Evolutionary conservation across 2,113 vertebrate species (phyloP).

Genomic region (Athene noctua): DNA sequence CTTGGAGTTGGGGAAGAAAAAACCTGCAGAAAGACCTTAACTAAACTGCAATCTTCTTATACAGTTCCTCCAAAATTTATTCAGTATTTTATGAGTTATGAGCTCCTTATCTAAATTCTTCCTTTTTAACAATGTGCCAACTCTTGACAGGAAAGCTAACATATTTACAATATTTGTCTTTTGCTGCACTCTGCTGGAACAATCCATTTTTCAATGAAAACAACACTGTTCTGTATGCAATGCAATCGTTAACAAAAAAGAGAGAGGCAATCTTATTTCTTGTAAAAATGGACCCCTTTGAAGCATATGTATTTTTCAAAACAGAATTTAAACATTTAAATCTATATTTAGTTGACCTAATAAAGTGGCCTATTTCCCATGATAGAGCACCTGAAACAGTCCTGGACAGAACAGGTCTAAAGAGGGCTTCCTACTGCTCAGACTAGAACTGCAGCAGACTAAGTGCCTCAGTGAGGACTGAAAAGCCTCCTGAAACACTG

Average conservation of each 20-base stretch:
- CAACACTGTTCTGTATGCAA: background rate
- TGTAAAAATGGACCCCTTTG: background rate
- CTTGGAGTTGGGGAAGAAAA: background rate
- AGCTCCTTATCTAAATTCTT: background rate
- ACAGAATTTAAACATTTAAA: background rate
- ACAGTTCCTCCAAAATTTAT: background rate
- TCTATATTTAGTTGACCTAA: background rate
- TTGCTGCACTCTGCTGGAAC: constrained; percentile 80
- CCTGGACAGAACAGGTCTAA: background rate
- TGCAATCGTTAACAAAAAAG: background rate
- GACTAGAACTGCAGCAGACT: background rate
- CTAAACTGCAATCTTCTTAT: background rate
- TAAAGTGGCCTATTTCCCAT: background rate
- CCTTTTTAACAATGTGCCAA: background rate
- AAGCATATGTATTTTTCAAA: background rate
- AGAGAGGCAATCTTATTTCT: background rate
- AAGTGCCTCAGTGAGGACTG: background rate
- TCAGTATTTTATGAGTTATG: background rate
- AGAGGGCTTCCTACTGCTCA: background rate
- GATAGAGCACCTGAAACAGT: background rate
- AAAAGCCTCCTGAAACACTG: background rate
- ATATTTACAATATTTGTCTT: constrained; percentile 65
- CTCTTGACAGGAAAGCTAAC: background rate
- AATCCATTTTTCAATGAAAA: constrained; percentile 1
- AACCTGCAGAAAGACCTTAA: background rate